Evolutionary conservation across 2,888 invertebrate species (phyloP).

Genomic region (Crematogaster levior): DNA sequence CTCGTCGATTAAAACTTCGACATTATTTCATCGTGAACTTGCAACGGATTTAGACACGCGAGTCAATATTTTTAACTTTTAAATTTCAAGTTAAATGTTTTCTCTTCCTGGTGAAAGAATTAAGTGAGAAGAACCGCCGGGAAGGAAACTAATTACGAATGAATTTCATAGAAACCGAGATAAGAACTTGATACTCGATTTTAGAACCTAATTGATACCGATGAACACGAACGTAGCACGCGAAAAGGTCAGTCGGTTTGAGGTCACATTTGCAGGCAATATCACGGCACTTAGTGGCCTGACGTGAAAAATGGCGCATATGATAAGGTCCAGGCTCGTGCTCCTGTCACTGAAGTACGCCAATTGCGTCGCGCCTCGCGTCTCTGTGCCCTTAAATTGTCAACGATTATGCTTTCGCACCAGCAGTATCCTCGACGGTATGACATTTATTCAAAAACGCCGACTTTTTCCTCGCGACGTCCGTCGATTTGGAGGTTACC

Average conservation of each 20-base stretch:
- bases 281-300: not conserved
- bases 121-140: not conserved
- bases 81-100: not conserved
- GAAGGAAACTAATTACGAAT: not conserved
- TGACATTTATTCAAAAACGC: slow-evolving; percentile 66
- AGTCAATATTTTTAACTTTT: not conserved
- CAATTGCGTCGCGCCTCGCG: slow-evolving; percentile 73
- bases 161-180: not conserved
- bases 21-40: not conserved
- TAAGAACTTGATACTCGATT: not conserved
- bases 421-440: slow-evolving; percentile 82
- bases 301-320: slow-evolving; percentile 81
- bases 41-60: not conserved
- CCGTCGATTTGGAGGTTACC: slow-evolving; percentile 76
- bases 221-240: not conserved
- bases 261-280: not conserved
- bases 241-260: slow-evolving; percentile 20
- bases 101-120: not conserved
- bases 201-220: not conserved
- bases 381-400: slow-evolving; percentile 76
- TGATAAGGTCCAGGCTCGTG: slow-evolving; percentile 78
- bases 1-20: not conserved
- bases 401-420: slow-evolving; percentile 83
- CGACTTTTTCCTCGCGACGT: not conserved
- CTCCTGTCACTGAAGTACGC: slow-evolving; percentile 75